These are phyloP conservation scores for Drosophila atripex DNA, from an alignment of 2,888 invertebrate species.

Conservation along the genomic window DNA sequence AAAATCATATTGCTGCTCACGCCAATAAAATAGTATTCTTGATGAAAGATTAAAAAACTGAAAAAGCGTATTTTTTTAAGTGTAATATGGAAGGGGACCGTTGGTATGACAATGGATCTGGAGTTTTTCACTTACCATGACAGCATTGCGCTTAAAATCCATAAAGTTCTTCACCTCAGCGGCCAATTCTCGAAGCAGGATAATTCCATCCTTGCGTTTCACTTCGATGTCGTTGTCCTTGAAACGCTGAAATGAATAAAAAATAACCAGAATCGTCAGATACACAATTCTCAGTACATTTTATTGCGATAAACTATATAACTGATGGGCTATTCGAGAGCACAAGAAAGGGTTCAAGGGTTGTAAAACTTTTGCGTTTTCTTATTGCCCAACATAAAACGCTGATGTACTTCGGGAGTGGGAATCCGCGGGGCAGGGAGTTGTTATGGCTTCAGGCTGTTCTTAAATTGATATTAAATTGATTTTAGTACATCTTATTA, in stretches of 20 bases:
- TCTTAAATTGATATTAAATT: slow-evolving; percentile 57
- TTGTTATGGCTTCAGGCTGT: slow-evolving; percentile 32
- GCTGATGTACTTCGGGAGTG: slow-evolving; percentile 41
- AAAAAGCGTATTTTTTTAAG: background rate
- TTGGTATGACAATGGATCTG: background rate
- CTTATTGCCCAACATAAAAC: slow-evolving; percentile 52
- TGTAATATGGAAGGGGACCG: background rate
- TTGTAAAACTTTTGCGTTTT: slow-evolving; percentile 60
- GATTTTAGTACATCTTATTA: slow-evolving; percentile 65
- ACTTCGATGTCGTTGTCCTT: slow-evolving; percentile 91
- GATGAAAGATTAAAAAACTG: background rate
- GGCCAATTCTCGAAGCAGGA: slow-evolving; percentile 93
- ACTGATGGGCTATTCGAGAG: slow-evolving; percentile 45
- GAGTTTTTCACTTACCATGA: slow-evolving; percentile 89
- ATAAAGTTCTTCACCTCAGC: slow-evolving; percentile 96
- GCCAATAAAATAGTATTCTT: background rate
- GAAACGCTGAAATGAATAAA: slow-evolving; percentile 88
- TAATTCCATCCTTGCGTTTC: slow-evolving; percentile 92
- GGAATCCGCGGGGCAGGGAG: background rate
- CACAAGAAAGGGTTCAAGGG: slow-evolving; percentile 50
- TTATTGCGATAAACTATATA: slow-evolving; percentile 58
- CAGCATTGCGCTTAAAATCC: slow-evolving; percentile 96
- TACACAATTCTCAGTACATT: slow-evolving; percentile 57
- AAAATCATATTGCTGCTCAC: no score
- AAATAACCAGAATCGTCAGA: slow-evolving; percentile 27